phyloP scores from a whole-genome alignment of 1,140 invertebrate species.

The Tribolium madens region DNA sequence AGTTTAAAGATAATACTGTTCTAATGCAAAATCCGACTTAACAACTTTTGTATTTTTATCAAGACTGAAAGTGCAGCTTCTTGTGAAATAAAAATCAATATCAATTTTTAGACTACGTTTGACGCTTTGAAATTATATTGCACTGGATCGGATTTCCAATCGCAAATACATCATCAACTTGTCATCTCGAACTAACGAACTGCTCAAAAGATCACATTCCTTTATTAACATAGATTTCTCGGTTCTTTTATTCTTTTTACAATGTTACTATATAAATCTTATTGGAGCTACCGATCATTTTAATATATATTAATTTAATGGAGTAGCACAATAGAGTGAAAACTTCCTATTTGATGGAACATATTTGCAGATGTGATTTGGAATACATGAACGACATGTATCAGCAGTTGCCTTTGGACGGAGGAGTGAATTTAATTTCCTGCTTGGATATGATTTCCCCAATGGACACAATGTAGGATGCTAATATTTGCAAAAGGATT shows the following conservation, averaged over 20 bases:
- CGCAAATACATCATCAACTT: not conserved
- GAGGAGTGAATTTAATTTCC: constrained; percentile 30
- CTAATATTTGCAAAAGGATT: constrained; percentile 34
- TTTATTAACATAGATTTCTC: not conserved
- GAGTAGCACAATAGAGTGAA: not conserved
- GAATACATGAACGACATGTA: constrained; percentile 5
- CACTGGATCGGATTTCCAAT: not conserved
- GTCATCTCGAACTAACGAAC: not conserved
- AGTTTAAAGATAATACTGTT: not conserved
- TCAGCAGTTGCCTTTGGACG: constrained; percentile 16
- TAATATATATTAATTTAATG: constrained; percentile 5
- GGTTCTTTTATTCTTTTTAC: not conserved
- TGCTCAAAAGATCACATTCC: not conserved
- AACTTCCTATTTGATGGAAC: not conserved
- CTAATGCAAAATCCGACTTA: not conserved
- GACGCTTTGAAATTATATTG: not conserved
- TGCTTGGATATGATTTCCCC: constrained; percentile 32
- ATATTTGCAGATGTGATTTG: constrained; percentile 13
- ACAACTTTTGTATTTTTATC: not conserved
- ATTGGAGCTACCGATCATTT: not conserved
- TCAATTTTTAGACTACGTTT: constrained; percentile 9
- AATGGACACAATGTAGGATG: constrained; percentile 33
- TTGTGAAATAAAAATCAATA: not conserved
- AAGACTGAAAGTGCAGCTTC: not conserved
- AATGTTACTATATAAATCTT: not conserved